Conservation (phyloP, 2,113 vertebrate species). For the Gallinago jamesoni region DNA sequence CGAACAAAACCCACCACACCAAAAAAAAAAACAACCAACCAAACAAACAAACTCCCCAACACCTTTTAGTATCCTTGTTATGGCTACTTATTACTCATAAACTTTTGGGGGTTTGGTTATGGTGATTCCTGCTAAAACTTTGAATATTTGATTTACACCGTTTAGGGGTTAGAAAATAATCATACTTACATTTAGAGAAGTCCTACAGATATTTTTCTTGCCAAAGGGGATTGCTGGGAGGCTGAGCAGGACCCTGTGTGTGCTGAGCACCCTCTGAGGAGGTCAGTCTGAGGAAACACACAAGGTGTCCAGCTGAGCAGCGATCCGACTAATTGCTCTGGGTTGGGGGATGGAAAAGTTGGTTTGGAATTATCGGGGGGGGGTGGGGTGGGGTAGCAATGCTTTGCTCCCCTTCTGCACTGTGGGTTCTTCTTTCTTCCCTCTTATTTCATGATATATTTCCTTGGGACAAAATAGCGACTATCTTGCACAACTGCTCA, state of each 20-base stretch:
- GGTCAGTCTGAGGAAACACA: accelerated
- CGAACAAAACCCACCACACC: too few relatives aligned
- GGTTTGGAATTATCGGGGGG: not conserved
- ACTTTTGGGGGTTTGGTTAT: not conserved
- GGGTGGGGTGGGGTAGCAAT: not conserved
- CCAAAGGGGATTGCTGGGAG: not conserved
- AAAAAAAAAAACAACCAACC: not conserved
- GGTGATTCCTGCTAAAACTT: not conserved
- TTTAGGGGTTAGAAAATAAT: not conserved
- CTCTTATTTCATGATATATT: not conserved
- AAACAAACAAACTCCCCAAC: accelerated
- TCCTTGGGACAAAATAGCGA: not conserved
- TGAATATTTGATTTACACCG: not conserved
- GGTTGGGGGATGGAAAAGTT: not conserved
- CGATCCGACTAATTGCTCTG: not conserved
- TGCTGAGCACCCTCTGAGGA: not conserved
- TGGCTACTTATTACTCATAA: not conserved
- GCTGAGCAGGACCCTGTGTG: not conserved
- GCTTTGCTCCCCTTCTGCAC: not conserved
- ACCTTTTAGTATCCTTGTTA: not conserved
- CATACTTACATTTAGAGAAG: not conserved
- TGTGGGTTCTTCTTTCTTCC: too few relatives aligned
- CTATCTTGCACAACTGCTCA: not conserved
- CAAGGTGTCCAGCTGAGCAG: not conserved
- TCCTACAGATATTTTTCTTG: not conserved